A percentile compares a stretch with the other conserved stretches of the same genome.
These are phyloP conservation scores for Spodoptera picta DNA, from an alignment of 2,888 invertebrate species.

Conservation along the genomic window DNA sequence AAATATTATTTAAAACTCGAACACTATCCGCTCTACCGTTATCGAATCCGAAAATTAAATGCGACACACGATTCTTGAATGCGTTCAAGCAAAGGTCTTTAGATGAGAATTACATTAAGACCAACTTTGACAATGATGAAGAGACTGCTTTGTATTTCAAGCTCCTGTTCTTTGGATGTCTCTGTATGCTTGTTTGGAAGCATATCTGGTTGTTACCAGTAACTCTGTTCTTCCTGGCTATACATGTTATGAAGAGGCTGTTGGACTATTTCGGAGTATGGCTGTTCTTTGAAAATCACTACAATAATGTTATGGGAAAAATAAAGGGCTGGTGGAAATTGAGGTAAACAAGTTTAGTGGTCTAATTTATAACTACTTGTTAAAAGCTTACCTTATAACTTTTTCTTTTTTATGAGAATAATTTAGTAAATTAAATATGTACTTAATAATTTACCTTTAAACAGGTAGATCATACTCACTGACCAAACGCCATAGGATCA, in stretches of 20 bases:
- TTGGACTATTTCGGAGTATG: conserved; percentile 86
- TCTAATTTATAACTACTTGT: too few species aligned
- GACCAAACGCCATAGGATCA: too few species aligned
- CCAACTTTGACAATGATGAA: conserved; percentile 82
- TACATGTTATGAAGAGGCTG: conserved; percentile 89
- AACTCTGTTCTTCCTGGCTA: conserved; percentile 92
- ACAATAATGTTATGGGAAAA: conserved; percentile 74
- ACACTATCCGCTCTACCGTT: conserved; percentile 83
- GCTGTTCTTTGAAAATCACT: conserved; percentile 83
- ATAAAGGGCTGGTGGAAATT: conserved; percentile 89
- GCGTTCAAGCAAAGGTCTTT: conserved; percentile 81
- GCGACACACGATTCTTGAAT: conserved; percentile 77
- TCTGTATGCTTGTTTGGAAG: conserved; percentile 95
- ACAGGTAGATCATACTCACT: too few species aligned
- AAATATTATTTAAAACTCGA: conserved; percentile 82
- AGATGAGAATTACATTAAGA: conserved; percentile 82
- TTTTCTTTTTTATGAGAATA: too few species aligned
- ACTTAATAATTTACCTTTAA: too few species aligned
- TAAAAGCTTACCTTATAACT: too few species aligned
- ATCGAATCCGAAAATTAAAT: conserved; percentile 73
- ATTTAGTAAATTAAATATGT: too few species aligned
- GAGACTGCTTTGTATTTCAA: conserved; percentile 93
- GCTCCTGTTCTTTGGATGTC: conserved; percentile 93
- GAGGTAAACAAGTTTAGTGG: conserved; percentile 74
- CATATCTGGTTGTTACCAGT: conserved; percentile 94